Base-by-base conservation (phyloP, 2,797 vertebrate species). In the Danio albolineatus region DNA sequence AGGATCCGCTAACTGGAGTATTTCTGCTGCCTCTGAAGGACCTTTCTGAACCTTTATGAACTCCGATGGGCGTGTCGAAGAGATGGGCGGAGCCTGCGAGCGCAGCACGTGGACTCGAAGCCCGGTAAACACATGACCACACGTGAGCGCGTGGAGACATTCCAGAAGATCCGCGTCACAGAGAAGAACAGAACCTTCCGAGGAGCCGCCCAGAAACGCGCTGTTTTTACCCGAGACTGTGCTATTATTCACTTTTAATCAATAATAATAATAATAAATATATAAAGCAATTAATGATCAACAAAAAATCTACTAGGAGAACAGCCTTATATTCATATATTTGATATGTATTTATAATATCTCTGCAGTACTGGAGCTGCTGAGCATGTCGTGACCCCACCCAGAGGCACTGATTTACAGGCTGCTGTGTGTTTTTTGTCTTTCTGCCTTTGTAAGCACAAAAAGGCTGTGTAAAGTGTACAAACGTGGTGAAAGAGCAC, bases 41-140 rank as follows among this genome's bases (percentile, higher is more conserved):
- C 48, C 71, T 60, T 36, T 10, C 56, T 8, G 9, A 48, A n/a
- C n/a, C 4, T 73, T 48, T 60, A 8, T 60, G 3, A 73, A 38
- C 43, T 7, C 4, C 6, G 14, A 1, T 13, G 1, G 43, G 41
- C 41, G 71, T n/a, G 70, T 0, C 3, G 7, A 17, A 53, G 49
- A n/a, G 3, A 17, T 43, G 60, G 92, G 89, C 75, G 87, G 89
- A 39, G 84, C 46, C 69, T 61, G 0, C 0, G 7, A 2, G n/a
- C 14, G 39, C 6, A 78, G 71, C 87, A 90, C 87, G 89, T 91
- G 90, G 0, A 85, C 41, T 64, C 75, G 7, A 46, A 12, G 2
- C 62, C 69, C 80, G n/a, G 76, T 88, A 88, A 91, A 91, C 89
- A 88, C 89, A 44, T 0, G 4, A 5, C 2, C 5, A 67, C 78